Percentiles rank a stretch among this genome's conserved stretches.
Evolutionary conservation across 2,888 invertebrate species (phyloP).

Genomic region (Hetaerina titia): DNA sequence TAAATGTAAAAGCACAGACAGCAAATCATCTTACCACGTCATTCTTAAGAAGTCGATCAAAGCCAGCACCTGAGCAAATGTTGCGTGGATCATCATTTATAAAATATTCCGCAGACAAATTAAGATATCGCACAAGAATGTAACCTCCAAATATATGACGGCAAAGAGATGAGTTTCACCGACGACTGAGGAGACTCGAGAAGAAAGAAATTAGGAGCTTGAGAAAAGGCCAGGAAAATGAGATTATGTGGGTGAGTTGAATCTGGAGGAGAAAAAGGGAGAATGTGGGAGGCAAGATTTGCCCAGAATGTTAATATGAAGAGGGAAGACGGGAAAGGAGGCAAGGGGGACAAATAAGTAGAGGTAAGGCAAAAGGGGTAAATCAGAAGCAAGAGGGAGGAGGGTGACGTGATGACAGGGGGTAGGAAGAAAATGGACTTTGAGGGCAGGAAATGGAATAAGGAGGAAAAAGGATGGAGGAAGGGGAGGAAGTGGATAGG

Average conservation of each 20-base stretch:
- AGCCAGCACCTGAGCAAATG: too few species aligned
- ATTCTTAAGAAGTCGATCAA: too few species aligned
- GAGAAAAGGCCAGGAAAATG: too few species aligned
- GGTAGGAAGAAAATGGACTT: neutral
- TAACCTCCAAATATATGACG: too few species aligned
- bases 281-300: neutral
- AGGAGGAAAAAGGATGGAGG: conserved; percentile 26
- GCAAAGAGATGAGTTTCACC: too few species aligned
- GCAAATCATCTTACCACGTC: too few species aligned
- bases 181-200: too few species aligned
- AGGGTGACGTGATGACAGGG: neutral
- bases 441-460: neutral
- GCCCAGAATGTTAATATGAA: neutral
- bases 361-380: neutral
- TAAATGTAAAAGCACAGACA: too few species aligned
- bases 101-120: too few species aligned
- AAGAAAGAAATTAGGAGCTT: too few species aligned
- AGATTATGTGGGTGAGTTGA: neutral
- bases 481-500: neutral
- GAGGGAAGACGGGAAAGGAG: neutral
- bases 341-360: neutral
- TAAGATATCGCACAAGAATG: too few species aligned
- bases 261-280: neutral
- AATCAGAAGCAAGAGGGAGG: neutral
- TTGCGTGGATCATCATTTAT: too few species aligned